phyloP scores from a whole-genome alignment of 2,797 vertebrate genomes.

The Allobates femoralis region DNA sequence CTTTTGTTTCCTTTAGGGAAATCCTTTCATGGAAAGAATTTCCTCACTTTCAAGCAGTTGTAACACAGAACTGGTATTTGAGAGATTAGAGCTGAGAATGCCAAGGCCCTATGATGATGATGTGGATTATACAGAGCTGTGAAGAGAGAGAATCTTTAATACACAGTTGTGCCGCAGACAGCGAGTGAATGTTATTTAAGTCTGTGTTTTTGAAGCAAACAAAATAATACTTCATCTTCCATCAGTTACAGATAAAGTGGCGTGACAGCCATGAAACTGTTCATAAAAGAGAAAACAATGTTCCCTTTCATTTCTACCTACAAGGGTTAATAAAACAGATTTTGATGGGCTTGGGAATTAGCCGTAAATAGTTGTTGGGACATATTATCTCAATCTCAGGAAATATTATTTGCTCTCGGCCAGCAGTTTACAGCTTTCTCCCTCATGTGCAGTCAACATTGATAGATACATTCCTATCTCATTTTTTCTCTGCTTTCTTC shows the following conservation, averaged over 20 bases:
- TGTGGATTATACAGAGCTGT: slow-evolving; percentile 62
- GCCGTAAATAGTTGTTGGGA: slow-evolving; percentile 64
- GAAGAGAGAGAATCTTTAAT: slow-evolving; percentile 54
- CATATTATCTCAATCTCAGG: slow-evolving; percentile 64
- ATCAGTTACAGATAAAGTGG: slow-evolving; percentile 61
- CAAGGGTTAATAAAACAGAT: slow-evolving; percentile 62
- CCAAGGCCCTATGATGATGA: slow-evolving; percentile 42
- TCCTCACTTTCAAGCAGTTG: slow-evolving; percentile 61
- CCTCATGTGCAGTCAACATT: slow-evolving; percentile 63
- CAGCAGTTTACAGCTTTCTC: slow-evolving; percentile 62
- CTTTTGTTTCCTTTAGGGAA: slow-evolving; percentile 72
- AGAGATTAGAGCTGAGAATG: slow-evolving; percentile 61
- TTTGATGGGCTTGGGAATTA: slow-evolving; percentile 63
- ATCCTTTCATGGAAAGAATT: slow-evolving; percentile 67
- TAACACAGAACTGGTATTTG: slow-evolving; percentile 62
- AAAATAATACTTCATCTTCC: slow-evolving; percentile 59
- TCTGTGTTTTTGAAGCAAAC: slow-evolving; percentile 58
- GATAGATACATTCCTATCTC: slow-evolving; percentile 64
- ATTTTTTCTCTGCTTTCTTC: slow-evolving; percentile 62
- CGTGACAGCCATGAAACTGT: slow-evolving; percentile 59
- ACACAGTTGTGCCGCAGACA: slow-evolving; percentile 56
- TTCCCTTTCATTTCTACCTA: slow-evolving; percentile 59
- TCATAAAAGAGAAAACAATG: slow-evolving; percentile 61
- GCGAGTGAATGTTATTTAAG: slow-evolving; percentile 58
- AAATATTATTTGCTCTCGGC: slow-evolving; percentile 64